Evolutionary conservation across 35 echinoderm and acorn worm genomes (phyloP).

Genomic region (Ophiothrix spiculata): DNA sequence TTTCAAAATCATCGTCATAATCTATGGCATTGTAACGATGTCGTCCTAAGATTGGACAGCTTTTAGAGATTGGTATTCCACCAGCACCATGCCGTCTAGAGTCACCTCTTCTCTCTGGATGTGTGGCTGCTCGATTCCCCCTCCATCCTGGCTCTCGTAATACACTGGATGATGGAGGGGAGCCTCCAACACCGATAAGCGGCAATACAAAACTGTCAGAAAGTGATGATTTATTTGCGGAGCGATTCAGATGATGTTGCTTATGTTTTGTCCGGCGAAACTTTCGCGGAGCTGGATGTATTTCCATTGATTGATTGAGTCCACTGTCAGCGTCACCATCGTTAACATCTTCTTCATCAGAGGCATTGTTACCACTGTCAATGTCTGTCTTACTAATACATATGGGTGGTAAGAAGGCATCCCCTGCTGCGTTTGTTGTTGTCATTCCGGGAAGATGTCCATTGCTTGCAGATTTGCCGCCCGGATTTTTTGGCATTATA

Average conservation of each 20-base stretch:
- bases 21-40: not conserved
- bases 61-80: not conserved
- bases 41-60: not conserved
- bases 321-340: not conserved
- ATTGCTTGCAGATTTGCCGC: not conserved
- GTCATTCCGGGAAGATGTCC: not conserved
- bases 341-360: not conserved
- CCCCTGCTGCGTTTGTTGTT: not conserved
- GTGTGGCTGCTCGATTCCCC: not conserved
- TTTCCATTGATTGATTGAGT: not conserved
- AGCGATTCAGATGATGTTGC: not conserved
- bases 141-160: not conserved
- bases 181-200: not conserved
- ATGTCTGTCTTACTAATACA: not conserved
- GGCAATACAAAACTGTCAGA: conserved; percentile 3
- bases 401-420: not conserved
- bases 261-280: not conserved
- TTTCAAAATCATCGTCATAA: conserved; percentile 6
- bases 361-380: not conserved
- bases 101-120: not conserved
- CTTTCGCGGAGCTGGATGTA: not conserved
- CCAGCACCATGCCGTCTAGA: not conserved
- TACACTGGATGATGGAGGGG: not conserved
- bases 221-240: not conserved
- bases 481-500: not conserved